Base-by-base conservation (phyloP, 2,888 invertebrate genomes). In the Dryobotodes eremita region DNA sequence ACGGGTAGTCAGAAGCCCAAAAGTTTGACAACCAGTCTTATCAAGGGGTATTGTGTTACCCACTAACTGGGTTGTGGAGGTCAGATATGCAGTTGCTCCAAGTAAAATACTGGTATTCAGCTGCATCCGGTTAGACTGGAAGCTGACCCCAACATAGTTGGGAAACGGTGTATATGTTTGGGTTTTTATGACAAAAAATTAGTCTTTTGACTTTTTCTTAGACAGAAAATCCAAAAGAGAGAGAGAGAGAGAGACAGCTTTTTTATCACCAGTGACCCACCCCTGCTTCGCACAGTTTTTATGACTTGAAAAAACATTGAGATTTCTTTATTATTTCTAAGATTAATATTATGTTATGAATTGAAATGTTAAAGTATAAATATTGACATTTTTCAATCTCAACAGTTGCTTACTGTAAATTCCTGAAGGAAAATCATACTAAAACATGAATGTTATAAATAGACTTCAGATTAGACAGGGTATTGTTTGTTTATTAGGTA, bases 391-490 rank as follows among this genome's bases (percentile, higher is more conserved):
- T 68, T 48, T 66, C 10, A 46, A 53, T 55, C n/a, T 8, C 8
- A 46, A 64, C 8, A 48, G n/a, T 59, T 1, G 31, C n/a, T n/a
- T n/a, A n/a, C n/a, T n/a, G n/a, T n/a, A n/a, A 68, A 64, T 53
- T n/a, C 11, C 13, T 5, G 8, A 36, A 82, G 82, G 82, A 66
- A 82, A 82, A 82, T 73, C 8, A 48, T 23, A 59, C n/a, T n/a
- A 15, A 64, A 61, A 73, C 17, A 36, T 31, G 0, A n/a, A 26
- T 36, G 23, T 36, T 64, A 79, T 26, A 26, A 26, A 64, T 46
- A 64, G 20, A 20, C 11, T 31, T 26, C 36, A 50, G 13, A 31
- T 31, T 11, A 15, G 8, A 53, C 61, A 53, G 1, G 3, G 2
- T 23, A 74, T 46, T 73, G 23, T 75, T 55, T 48, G 6, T 23